Evolutionary conservation across 1,140 invertebrate species (phyloP), one percentile per base, ranked within the genome.

Genomic region (Tetramorium simillimum): DNA sequence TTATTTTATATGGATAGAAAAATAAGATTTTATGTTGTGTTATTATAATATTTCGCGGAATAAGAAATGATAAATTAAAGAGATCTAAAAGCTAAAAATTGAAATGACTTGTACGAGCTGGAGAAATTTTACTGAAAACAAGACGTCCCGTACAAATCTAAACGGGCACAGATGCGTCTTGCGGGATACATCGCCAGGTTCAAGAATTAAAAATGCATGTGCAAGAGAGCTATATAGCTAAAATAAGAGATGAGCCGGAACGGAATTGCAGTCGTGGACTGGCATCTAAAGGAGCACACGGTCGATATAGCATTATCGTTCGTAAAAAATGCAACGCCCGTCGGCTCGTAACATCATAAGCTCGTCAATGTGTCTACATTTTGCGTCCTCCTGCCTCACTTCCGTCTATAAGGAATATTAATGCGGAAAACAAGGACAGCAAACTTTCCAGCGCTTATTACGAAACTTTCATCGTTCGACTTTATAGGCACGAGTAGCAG

Each of bases 241-340:
- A 82, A 82, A 82, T 73, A 58, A 73, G 51, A 82, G 67, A 73
- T 53, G 80, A 73, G 12, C 51, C 37, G 37, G 10, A 10, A 51
- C n/a, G 60, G 33, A 80, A 33, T 69, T 51, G 62, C 43, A 37
- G 3, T 14, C 33, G 33, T 43, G 46, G 28, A 33, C 62, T 16
- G 28, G 28, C 14, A n/a, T 24, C 53, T 21, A 51, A 40, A 69
- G 1, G n/a, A 53, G 18, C 67, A 14, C 46, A n/a, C 69, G 84
- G 81, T 90, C 87, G 77, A 89, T 82, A 63, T 70, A 21, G 63
- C 67, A 78, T 81, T 58, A 76, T 62, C 43, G 12, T 82, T 89
- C 85, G 77, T 90, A 63, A 90, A 90, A 90, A 90, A 90, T 90
- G 73, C 85, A 90, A 81, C 46, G 33, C 21, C 58, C 58, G 40